Base-by-base conservation (phyloP, 2,888 invertebrate species). In the Drosophila macrothrix region DNA sequence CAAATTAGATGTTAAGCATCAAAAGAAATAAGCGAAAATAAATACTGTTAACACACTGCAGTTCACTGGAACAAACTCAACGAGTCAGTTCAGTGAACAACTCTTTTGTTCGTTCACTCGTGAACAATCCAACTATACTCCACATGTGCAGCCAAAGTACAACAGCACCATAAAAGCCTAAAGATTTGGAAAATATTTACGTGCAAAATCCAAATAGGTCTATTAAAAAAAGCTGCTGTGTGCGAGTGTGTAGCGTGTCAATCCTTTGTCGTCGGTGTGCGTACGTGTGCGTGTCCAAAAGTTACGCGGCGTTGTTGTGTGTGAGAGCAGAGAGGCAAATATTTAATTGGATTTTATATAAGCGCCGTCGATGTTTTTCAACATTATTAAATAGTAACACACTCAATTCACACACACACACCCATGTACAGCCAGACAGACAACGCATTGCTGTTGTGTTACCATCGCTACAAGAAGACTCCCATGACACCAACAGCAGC, bases 341-440 rank as follows among this genome's bases (percentile, higher is more conserved):
- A 70, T 61, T 60, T 75, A 80, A 76, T 76, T 78, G 70, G 80
- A 73, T 78, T 85, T 85, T 85, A 85, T 86, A 85, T 85, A 85
- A 85, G 88, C 71, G 59, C 80, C 67, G 55, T 75, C 73, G 69
- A 65, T 83, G 75, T 76, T 67, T 76, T 81, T 78, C 54, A 83
- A 83, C 71, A 83, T 79, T 39, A 72, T 56, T 70, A 35, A 67
- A 61, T 62, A 67, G 50, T 65, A 43, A 16, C 35, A 56, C 37
- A 56, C 54, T 46, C 46, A 43, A 46, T 66, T 41, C 39, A 56
- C 50, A 61, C 49, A 53, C 53, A 59, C 31, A 39, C 12, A 49
- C 50, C 63, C 41, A 61, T 53, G 58, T n/a, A 37, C 56, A 65
- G 37, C 61, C 63, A 62, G 37, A 52, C 33, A 62, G 31, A 56